Base-by-base conservation (phyloP, 2,797 vertebrate genomes). In the Notamacropus eugenii region DNA sequence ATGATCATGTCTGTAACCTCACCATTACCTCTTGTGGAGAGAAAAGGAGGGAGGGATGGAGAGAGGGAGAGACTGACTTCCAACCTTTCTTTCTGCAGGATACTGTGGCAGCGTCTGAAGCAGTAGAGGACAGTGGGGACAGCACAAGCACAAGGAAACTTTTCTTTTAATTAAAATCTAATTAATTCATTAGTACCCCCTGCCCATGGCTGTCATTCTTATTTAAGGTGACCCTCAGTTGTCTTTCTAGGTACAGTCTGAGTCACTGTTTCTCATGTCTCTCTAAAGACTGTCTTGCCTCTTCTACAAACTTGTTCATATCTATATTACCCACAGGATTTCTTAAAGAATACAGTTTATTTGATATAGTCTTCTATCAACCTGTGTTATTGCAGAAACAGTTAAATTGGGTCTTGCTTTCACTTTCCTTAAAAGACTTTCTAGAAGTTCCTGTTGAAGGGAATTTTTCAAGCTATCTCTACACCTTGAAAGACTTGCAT, bases 141-240 rank as follows among this genome's bases (percentile, higher is more conserved):
- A 94, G 55, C 55, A 13, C 13, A 28, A 57, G 95, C 95, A 62
- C 90, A 94, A 92, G 94, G 54, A 50, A 90, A 31, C 54, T 93
- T 55, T 54, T 95, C 92, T 95, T 92, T 40, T 82, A 96, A 95
- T 95, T 67, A 96, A 95, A 93, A 62, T 93, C 54, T 95, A 92
- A 95, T 97, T 96, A 97, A 96, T 97, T 97, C 94, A 95, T 93
- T 95, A 92, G 94, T 92, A 96, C 74, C 96, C 94, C 94, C 96
- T 93, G 91, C 74, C 92, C 74, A 91, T 29, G 58, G 92, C 96
- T 97, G 96, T 92, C 96, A 82, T 93, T 96, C 96, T 96, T 96
- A 90, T 91, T 95, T 93, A 96, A 97, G 94, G 97, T 94, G 96
- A 97, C 96, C 92, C 95, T 96, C 95, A 87, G 91, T 57, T 94